These are phyloP conservation scores for Sminthurinus aureus DNA, from an alignment of 2,888 invertebrate species.

Conservation along the genomic window DNA sequence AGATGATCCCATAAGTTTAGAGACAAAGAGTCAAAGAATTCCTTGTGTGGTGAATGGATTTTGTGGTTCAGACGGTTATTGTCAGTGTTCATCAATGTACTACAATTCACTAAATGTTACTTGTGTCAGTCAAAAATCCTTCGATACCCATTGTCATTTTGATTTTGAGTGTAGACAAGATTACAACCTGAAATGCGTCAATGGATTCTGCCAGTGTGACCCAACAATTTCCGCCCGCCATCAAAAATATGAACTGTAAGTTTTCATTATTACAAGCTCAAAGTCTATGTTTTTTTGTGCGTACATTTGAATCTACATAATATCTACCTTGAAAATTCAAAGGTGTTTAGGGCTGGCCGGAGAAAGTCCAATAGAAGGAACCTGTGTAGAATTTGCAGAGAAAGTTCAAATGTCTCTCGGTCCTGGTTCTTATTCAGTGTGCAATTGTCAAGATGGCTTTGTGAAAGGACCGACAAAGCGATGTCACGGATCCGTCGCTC, in stretches of 20 bases:
- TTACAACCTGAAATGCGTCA: conserved; percentile 12
- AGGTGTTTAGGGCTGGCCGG: conserved; percentile 27
- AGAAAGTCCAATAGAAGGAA: conserved; percentile 20
- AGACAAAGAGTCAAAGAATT: conserved; percentile 1
- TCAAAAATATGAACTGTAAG: conserved; percentile 25
- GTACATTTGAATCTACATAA: conserved; percentile 7
- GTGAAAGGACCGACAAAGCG: not conserved
- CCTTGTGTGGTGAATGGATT: conserved; percentile 20
- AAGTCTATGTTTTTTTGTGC: not conserved
- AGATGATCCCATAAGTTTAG: not conserved
- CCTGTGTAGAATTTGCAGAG: conserved; percentile 24
- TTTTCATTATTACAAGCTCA: not conserved
- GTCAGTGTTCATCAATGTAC: conserved; percentile 10
- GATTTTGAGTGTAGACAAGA: conserved; percentile 21
- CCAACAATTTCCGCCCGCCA: not conserved
- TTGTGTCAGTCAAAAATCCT: conserved; percentile 22
- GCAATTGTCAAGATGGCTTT: conserved; percentile 20
- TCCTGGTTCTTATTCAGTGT: not conserved
- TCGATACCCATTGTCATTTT: conserved; percentile 18
- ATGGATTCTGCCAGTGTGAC: conserved; percentile 23
- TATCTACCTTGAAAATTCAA: too few species aligned
- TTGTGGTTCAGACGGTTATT: conserved; percentile 1
- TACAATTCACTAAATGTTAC: conserved; percentile 22
- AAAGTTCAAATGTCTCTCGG: not conserved
- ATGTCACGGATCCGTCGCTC: conserved; percentile 5